Evolutionary conservation across 2,888 invertebrate species (phyloP).

Genomic region (Plusia festucae): DNA sequence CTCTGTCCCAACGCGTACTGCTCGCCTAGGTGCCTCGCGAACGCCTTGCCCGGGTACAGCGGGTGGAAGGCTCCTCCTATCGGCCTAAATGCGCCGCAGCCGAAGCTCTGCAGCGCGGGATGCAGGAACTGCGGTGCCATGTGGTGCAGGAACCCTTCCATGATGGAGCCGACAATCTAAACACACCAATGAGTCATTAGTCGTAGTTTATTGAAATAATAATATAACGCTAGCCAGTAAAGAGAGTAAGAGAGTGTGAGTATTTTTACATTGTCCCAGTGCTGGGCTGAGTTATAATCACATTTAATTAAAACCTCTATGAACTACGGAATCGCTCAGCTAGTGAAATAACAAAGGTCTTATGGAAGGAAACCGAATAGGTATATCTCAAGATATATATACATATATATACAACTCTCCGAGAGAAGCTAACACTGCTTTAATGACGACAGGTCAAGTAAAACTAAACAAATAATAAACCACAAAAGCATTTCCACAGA

Average conservation of each 20-base stretch:
- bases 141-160: conserved; percentile 88
- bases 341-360: not conserved
- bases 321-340: conserved; percentile 23
- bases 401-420: too few species aligned
- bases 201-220: not conserved
- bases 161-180: conserved; percentile 65
- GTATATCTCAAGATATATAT: not conserved
- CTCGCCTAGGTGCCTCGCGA: conserved; percentile 85
- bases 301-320: too few species aligned
- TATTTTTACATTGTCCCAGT: not conserved
- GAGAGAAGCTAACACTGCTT: conserved; percentile 5
- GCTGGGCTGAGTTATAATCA: too few species aligned
- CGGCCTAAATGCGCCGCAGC: conserved; percentile 86
- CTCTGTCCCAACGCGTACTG: conserved; percentile 86
- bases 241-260: not conserved
- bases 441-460: conserved; percentile 30
- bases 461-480: conserved; percentile 24
- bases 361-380: not conserved
- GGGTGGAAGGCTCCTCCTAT: conserved; percentile 88
- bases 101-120: conserved; percentile 87
- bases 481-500: conserved; percentile 56
- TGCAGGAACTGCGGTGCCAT: conserved; percentile 88
- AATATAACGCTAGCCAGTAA: conserved; percentile 26
- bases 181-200: conserved; percentile 17
- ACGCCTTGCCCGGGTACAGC: conserved; percentile 86